phyloP scores from a whole-genome alignment of 1,140 invertebrate species.

The Sarcophaga bullata region DNA sequence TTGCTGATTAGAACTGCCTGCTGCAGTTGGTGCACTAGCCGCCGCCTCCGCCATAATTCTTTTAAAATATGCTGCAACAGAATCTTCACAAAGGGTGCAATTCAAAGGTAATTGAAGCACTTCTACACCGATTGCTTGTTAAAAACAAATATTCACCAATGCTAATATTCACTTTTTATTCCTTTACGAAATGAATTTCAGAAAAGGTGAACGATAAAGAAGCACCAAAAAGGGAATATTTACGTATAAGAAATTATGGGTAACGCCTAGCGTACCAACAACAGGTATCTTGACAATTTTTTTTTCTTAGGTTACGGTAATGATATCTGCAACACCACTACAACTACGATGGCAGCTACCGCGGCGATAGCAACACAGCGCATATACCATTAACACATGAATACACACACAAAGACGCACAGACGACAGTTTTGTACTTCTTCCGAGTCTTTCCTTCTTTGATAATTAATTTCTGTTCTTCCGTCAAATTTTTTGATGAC shows the following conservation, averaged over 20 bases:
- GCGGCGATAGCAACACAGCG: constrained; percentile 11
- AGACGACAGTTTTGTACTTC: too few relatives aligned
- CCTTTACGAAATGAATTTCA: not conserved
- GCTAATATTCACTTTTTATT: too few relatives aligned
- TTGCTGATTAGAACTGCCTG: constrained; percentile 43
- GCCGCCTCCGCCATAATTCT: constrained; percentile 53
- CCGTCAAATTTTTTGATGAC: too few relatives aligned
- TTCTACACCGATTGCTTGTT: too few relatives aligned
- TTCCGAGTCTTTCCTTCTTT: too few relatives aligned
- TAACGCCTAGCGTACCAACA: constrained; percentile 38
- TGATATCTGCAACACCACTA: constrained; percentile 20
- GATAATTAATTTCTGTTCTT: too few relatives aligned
- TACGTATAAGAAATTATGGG: constrained; percentile 20
- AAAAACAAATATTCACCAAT: too few relatives aligned
- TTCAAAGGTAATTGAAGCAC: too few relatives aligned
- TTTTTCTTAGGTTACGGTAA: constrained; percentile 33
- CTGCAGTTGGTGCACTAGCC: constrained; percentile 41
- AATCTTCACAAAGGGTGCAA: too few relatives aligned
- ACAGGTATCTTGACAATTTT: constrained; percentile 40
- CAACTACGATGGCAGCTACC: not conserved
- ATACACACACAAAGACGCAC: constrained; percentile 3
- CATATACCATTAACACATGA: constrained; percentile 25
- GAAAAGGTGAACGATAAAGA: not conserved
- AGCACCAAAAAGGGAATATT: not conserved
- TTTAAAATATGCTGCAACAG: not conserved